Conservation (phyloP, 2,888 invertebrate species). For the Noctua fimbriata region DNA sequence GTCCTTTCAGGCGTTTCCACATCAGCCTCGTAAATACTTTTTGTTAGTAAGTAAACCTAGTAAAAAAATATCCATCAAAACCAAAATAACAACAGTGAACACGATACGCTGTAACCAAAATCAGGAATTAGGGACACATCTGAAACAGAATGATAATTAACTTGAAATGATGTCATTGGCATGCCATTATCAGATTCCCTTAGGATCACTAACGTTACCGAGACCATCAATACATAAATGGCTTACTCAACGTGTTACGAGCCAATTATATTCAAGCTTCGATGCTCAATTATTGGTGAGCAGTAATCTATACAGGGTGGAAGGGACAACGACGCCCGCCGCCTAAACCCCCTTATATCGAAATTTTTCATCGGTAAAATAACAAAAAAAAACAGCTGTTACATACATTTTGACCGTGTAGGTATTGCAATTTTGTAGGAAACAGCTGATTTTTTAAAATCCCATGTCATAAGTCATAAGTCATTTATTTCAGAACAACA, state of each 20-base stretch:
- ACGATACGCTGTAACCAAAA: not conserved
- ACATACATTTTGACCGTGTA: too few species aligned
- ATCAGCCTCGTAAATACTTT: not conserved
- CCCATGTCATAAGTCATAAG: too few species aligned
- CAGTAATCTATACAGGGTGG: not conserved
- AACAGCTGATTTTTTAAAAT: too few species aligned
- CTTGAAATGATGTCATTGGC: constrained; percentile 18
- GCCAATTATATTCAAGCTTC: constrained; percentile 47
- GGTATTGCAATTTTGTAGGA: too few species aligned
- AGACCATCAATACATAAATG: constrained; percentile 31
- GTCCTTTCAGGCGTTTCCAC: not conserved
- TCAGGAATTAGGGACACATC: not conserved
- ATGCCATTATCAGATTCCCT: constrained; percentile 33
- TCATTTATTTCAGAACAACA: too few species aligned
- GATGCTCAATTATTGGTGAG: constrained; percentile 18
- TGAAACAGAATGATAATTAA: constrained; percentile 31
- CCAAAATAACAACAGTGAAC: not conserved
- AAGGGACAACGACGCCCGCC: too few species aligned
- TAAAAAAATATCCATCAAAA: not conserved
- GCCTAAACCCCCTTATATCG: too few species aligned
- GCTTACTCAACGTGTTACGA: constrained; percentile 41
- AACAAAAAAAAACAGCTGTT: too few species aligned
- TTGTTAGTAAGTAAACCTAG: not conserved
- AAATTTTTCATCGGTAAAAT: too few species aligned
- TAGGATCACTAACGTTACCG: constrained; percentile 18